phyloP scores from a whole-genome alignment of 2,113 vertebrate genomes.

The Psittacus erithacus region DNA sequence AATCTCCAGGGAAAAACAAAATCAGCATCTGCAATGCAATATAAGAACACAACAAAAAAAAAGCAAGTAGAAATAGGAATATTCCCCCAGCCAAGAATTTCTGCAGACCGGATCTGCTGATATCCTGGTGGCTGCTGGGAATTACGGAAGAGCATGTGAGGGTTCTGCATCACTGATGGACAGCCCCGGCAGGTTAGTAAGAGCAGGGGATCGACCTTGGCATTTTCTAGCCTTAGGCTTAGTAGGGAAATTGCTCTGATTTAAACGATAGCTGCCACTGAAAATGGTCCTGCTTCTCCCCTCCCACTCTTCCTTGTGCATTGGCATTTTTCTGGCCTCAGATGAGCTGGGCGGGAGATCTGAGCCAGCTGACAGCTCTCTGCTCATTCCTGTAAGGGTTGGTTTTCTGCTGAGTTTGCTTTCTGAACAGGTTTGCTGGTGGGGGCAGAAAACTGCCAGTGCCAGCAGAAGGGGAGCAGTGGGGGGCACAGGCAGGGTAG shows the following conservation, averaged over 20 bases:
- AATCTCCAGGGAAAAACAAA: slow-evolving; percentile 20
- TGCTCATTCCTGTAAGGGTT: not conserved
- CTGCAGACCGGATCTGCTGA: not conserved
- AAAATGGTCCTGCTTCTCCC: not conserved
- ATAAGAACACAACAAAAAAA: not conserved
- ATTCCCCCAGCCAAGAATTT: not conserved
- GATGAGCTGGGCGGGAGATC: slow-evolving; percentile 8
- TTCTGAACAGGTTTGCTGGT: slow-evolving; percentile 41
- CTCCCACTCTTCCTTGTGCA: not conserved
- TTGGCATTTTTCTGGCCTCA: slow-evolving; percentile 49
- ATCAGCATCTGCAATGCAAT: not conserved
- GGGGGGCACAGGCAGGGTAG: not conserved
- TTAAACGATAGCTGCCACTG: not conserved
- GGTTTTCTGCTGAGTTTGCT: slow-evolving; percentile 53
- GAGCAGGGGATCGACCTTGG: not conserved
- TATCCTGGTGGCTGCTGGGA: not conserved
- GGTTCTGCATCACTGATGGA: not conserved
- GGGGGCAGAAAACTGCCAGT: not conserved
- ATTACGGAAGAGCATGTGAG: not conserved
- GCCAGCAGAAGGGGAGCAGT: slow-evolving; percentile 9
- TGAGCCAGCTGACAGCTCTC: slow-evolving; percentile 10
- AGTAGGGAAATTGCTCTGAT: not conserved
- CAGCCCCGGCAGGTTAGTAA: not conserved
- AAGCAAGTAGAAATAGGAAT: not conserved
- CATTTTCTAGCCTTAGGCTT: not conserved